Conservation (phyloP, 35 echinoderm and acorn worm genomes). For the Heliocidaris tuberculata region DNA sequence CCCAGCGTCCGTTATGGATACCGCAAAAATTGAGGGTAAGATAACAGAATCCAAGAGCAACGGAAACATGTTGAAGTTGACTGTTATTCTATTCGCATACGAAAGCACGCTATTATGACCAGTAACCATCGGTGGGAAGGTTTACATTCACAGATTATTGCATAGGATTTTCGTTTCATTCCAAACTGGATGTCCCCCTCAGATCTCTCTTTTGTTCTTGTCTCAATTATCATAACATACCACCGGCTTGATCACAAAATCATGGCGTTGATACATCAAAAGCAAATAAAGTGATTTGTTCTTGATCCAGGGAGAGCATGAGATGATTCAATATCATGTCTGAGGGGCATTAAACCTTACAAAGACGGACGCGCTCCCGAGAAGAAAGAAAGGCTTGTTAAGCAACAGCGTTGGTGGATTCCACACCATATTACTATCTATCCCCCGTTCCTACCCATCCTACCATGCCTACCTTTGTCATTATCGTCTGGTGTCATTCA, state of each 20-base stretch:
- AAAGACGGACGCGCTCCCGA: neutral
- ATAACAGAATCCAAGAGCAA: neutral
- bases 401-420: neutral
- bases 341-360: neutral
- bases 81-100: neutral
- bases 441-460: neutral
- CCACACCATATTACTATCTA: neutral
- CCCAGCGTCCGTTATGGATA: neutral
- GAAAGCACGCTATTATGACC: neutral
- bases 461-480: neutral
- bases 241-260: neutral
- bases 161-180: neutral
- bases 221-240: neutral
- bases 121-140: neutral
- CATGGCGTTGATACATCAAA: neutral
- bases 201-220: neutral
- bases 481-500: neutral
- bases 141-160: neutral
- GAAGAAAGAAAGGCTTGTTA: neutral
- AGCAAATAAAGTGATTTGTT: neutral
- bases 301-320: neutral
- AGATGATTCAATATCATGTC: neutral
- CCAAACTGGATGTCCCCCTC: neutral
- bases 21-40: neutral
- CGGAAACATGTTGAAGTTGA: slow-evolving; percentile 8